Conservation (phyloP, 1,140 invertebrate species). For the Wasmannia auropunctata region DNA sequence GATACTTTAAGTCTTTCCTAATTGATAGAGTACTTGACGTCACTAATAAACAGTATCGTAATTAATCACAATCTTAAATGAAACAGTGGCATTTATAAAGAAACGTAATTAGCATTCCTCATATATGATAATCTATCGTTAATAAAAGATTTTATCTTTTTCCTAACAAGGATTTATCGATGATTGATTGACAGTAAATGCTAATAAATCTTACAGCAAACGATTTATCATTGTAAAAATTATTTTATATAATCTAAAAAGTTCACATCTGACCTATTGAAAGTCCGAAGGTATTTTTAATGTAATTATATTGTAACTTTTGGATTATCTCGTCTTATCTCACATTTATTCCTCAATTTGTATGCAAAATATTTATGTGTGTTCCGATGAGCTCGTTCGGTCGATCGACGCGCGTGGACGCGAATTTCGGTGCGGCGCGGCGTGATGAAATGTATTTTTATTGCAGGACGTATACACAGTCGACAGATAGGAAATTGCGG, state of each 20-base stretch:
- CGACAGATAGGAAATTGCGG: constrained; percentile 78
- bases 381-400: neutral
- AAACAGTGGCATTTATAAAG: neutral
- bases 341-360: neutral
- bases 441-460: constrained; percentile 71
- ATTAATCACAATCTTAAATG: neutral
- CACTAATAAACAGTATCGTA: neutral
- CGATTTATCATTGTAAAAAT: neutral
- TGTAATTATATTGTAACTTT: too few relatives aligned
- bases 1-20: neutral
- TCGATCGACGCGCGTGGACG: constrained; percentile 23
- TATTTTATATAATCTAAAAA: neutral
- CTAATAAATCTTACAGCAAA: neutral
- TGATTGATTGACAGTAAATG: neutral
- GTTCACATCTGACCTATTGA: neutral
- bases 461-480: constrained; percentile 57
- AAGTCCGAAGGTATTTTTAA: neutral
- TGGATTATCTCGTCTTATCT: neutral
- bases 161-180: neutral
- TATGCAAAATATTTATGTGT: neutral
- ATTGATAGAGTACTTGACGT: neutral
- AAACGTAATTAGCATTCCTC: neutral
- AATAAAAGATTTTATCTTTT: neutral
- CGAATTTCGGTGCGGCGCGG: constrained; percentile 25
- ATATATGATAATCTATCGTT: neutral